Evolutionary conservation across 2,888 invertebrate species (phyloP).

Genomic region (Amiota mariae): DNA sequence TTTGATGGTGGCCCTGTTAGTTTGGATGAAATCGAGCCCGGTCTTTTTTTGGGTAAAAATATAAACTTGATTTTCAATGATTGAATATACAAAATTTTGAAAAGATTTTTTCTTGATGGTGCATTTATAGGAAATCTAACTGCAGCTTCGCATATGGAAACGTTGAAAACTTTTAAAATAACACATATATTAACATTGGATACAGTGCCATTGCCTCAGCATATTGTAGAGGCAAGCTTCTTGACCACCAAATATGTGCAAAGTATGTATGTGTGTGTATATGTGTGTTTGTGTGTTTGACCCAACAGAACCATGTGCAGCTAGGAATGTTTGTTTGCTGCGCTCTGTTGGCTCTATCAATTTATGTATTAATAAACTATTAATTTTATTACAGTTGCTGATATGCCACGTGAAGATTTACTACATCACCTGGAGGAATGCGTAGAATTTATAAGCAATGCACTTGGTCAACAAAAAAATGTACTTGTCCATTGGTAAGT

Average conservation of each 20-base stretch:
- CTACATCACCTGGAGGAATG: constrained; percentile 85
- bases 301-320: too few species aligned
- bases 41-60: constrained; percentile 69
- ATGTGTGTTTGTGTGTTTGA: too few species aligned
- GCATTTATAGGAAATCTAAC: constrained; percentile 81
- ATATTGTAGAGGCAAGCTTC: constrained; percentile 80
- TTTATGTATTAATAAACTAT: too few species aligned
- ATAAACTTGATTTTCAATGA: neutral
- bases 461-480: constrained; percentile 77
- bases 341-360: too few species aligned
- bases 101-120: neutral
- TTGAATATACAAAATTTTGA: neutral
- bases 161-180: constrained; percentile 79
- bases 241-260: constrained; percentile 84
- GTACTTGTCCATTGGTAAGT: constrained; percentile 90
- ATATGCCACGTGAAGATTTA: constrained; percentile 89
- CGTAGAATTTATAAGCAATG: constrained; percentile 83
- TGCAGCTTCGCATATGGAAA: constrained; percentile 83
- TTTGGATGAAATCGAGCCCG: constrained; percentile 71
- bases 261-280: constrained; percentile 74
- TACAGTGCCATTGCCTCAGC: constrained; percentile 86
- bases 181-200: constrained; percentile 88
- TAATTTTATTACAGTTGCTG: constrained; percentile 77
- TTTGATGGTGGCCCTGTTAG: constrained; percentile 74
- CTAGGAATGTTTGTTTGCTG: too few species aligned